Evolutionary conservation across 1,140 invertebrate species (phyloP), one percentile per base, ranked within the genome.

Genomic region (Drosophila bifasciata): DNA sequence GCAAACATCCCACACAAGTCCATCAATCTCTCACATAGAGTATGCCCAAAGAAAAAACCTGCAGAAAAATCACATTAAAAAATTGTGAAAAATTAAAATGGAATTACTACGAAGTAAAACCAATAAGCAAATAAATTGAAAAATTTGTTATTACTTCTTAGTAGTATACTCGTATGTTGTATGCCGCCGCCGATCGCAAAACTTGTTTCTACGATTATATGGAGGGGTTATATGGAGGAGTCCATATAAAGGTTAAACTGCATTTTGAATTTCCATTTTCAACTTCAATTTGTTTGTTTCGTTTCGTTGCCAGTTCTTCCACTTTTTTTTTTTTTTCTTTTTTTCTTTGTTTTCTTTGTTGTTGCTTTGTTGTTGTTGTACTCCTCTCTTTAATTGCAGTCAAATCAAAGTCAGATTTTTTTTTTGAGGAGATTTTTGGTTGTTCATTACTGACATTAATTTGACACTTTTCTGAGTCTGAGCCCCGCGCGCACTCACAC

Each of bases 361-460:
- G 16, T 16, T 44, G 41, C 1, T 28, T 32, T 45, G 25, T 16
- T 13, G 17, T 32, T 28, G 1, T 13, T 25, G 9, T 19, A 32
- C 25, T 28, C 32, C 64, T 72, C 43, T 41, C 23, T 76, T 77
- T 64, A 74, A 74, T 74, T 66, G 71, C 70, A 74, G 69, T 64
- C 71, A 51, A 73, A 61, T 59, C 64, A 60, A 57, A 52, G 67
- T 69, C 56, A 43, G 74, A 61, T 60, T 76, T 73, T 59, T 45
- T 60, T 76, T 73, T 59, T 45, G 43, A 48, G 43, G 17, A 50
- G 71, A 49, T 56, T 69, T 58, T 62, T 60, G 19, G 19, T 72
- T 61, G 79, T 61, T 49, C 68, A 52, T 53, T 63, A 53, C 72
- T 89, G 86, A 90, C 86, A 75, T 80, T 90, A 90, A 90, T 90